Evolutionary conservation across 2,113 vertebrate genomes (phyloP), one percentile per base, ranked within the genome.

Genomic region (Coregonus clupeaformis): DNA sequence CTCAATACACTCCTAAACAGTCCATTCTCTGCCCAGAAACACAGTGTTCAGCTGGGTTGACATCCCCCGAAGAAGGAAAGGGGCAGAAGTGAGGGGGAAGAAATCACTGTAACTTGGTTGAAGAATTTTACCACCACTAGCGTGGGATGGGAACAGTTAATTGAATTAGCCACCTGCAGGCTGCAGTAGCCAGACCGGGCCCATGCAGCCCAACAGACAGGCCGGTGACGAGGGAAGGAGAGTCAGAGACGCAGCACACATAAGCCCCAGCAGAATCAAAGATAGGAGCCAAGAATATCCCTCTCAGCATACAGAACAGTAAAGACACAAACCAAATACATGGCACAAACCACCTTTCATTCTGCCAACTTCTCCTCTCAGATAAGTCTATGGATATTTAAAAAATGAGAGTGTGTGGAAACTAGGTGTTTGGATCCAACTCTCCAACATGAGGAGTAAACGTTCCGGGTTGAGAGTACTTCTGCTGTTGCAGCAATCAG

Each of bases 281-380:
- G 64, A 79, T 79, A 84, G 82, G 83, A 91, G 85, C 83, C 84
- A 88, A 87, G 85, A 89, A 90, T 91, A 90, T 81, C 82, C 74
- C 80, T 68, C 52, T 22, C 76, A 80, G 80, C 83, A 86, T 24
- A 68, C 20, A 13, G 45, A 81, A 79, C 74, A 72, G 83, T 71
- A 81, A 77, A 76, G 45, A 82, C 57, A 57, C 59, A 85, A 12
- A 11, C 79, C 79, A 85, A 83, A 85, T 83, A 78, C 67, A 77
- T 77, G 36, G 84, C n/a, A 22, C 57, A 60, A n/a, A 60, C n/a
- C 57, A 22, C n/a, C 59, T 11, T 29, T 65, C 14, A 52, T 52
- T 65, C 25, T 30, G 14, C 63, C 63, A 65, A 65, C 6, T 60
- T 6, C 16, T 62, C 62, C 22, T 65, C 25, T 25, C n/a, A 62